Conservation (phyloP, 2,888 invertebrate species). For the Eulithis testata region DNA sequence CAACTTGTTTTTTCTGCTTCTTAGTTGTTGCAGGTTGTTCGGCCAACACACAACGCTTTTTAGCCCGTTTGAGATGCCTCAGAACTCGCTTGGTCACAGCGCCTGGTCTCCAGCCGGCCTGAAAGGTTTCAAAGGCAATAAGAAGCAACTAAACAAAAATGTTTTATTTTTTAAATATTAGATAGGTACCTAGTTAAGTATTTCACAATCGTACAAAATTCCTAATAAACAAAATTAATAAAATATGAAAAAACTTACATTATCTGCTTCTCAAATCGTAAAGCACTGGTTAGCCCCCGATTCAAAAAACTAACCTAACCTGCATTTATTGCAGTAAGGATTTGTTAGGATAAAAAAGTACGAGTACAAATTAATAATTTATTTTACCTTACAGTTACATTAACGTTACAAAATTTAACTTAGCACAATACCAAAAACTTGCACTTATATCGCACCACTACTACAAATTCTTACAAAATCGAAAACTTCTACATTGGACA, state of each 20-base stretch:
- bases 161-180: no score
- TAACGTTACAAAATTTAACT: slow-evolving; percentile 72
- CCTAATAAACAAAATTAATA: slow-evolving; percentile 8
- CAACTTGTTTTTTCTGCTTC: slow-evolving; percentile 56
- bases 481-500: slow-evolving; percentile 43
- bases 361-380: slow-evolving; percentile 38
- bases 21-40: slow-evolving; percentile 47
- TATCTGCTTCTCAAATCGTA: neutral
- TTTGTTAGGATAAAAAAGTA: neutral
- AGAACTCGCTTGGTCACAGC: slow-evolving; percentile 70
- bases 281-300: no score
- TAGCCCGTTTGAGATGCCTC: slow-evolving; percentile 61
- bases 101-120: slow-evolving; percentile 77
- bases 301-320: neutral
- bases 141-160: no score
- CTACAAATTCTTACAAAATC: slow-evolving; percentile 52
- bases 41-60: slow-evolving; percentile 43
- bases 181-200: no score
- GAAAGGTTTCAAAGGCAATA: slow-evolving; percentile 23
- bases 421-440: slow-evolving; percentile 65
- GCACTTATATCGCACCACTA: slow-evolving; percentile 49
- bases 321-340: neutral
- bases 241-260: slow-evolving; percentile 17
- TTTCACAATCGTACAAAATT: no score
- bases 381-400: slow-evolving; percentile 43